Conservation (phyloP, 2,113 vertebrate species). For the Echinops telfairi region DNA sequence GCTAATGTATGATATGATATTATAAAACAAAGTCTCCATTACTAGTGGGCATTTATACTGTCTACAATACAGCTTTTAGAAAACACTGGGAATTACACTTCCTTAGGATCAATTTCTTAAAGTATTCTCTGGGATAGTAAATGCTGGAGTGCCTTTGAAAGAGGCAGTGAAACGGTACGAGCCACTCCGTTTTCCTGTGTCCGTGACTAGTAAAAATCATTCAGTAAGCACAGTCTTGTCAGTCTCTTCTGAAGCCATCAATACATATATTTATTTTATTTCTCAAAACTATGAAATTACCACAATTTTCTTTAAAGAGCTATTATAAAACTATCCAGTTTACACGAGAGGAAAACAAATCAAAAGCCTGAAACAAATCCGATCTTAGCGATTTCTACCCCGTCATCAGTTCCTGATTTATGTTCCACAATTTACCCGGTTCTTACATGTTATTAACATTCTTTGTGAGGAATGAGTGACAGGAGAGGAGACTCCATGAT, state of each 20-base stretch:
- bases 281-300: neutral
- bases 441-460: neutral
- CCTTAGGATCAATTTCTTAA: neutral
- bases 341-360: neutral
- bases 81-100: neutral
- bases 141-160: neutral
- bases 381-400: neutral
- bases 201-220: neutral
- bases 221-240: neutral
- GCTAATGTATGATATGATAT: too few species aligned
- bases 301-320: neutral
- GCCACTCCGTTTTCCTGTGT: neutral
- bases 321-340: slow-evolving; percentile 4
- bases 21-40: slow-evolving; percentile 46
- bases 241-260: neutral
- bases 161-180: neutral
- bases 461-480: neutral
- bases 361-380: neutral
- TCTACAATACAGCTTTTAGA: neutral
- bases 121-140: neutral
- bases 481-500: neutral
- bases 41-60: neutral
- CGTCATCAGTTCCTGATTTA: neutral
- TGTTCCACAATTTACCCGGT: neutral
- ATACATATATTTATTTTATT: neutral